Conservation (phyloP, 2,888 invertebrate species). For the Phragmatobia fuliginosa region DNA sequence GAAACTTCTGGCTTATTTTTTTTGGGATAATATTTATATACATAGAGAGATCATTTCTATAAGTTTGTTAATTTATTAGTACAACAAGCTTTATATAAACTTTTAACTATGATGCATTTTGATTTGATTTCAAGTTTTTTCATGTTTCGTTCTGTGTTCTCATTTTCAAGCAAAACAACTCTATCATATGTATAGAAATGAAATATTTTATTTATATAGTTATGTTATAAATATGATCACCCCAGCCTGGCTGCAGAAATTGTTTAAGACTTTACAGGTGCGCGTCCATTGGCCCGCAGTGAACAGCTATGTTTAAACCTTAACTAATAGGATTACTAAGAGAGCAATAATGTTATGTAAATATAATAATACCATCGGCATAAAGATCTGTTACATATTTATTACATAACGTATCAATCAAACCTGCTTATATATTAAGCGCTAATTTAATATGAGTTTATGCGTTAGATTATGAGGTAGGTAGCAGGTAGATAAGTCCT, state of each 20-base stretch:
- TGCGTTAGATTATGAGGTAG: not conserved
- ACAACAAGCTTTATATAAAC: not conserved
- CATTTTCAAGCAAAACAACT: not conserved
- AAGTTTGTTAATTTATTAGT: not conserved
- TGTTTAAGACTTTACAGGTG: too few species aligned
- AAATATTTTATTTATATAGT: not conserved
- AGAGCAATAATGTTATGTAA: not conserved
- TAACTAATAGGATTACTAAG: not conserved
- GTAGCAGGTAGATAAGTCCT: not conserved
- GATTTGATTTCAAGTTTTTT: not conserved
- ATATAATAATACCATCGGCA: not conserved
- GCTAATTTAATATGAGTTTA: not conserved
- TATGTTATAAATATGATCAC: not conserved
- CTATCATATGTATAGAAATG: not conserved
- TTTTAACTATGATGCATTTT: not conserved
- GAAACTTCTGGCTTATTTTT: not conserved
- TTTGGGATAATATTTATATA: not conserved
- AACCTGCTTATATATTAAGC: not conserved
- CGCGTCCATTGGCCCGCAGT: too few species aligned
- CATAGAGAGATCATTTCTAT: not conserved
- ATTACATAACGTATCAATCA: not conserved
- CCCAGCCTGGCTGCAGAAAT: too few species aligned
- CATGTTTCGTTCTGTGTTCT: not conserved
- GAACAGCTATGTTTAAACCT: not conserved
- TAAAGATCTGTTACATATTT: constrained; percentile 1